phyloP scores from a whole-genome alignment of 2,113 vertebrate species.

The Aythya baeri region DNA sequence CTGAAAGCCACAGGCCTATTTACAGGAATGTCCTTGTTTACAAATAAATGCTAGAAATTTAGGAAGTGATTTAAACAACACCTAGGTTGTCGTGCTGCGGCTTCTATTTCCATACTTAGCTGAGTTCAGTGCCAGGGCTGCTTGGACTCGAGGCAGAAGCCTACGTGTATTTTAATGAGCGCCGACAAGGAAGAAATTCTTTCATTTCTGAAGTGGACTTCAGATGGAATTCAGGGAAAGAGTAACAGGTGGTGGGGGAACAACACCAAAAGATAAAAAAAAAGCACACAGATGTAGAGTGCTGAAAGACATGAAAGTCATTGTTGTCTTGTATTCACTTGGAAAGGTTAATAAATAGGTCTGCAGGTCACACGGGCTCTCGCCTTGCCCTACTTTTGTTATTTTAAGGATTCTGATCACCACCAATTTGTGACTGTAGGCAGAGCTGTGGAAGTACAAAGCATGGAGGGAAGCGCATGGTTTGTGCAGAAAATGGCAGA shows the following conservation, averaged over 20 bases:
- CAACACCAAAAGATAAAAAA: not conserved
- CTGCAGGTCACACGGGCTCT: not conserved
- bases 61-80: not conserved
- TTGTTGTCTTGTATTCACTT: not conserved
- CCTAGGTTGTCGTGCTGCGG: not conserved
- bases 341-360: too few relatives aligned
- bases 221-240: not conserved
- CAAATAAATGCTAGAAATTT: not conserved
- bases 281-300: too few relatives aligned
- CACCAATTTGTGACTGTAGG: not conserved
- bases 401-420: not conserved
- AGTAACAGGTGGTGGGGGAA: not conserved
- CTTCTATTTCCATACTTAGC: not conserved
- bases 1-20: conserved; percentile 5
- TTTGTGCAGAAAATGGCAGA: not conserved
- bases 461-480: not conserved
- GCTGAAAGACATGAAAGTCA: not conserved
- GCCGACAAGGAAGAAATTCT: not conserved
- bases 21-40: not conserved
- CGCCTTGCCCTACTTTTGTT: not conserved
- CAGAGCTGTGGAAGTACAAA: not conserved
- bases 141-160: not conserved
- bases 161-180: not conserved
- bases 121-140: not conserved
- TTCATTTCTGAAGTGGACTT: not conserved